Conservation (phyloP, 2,113 vertebrate species). For the Hyperopisus bebe region DNA sequence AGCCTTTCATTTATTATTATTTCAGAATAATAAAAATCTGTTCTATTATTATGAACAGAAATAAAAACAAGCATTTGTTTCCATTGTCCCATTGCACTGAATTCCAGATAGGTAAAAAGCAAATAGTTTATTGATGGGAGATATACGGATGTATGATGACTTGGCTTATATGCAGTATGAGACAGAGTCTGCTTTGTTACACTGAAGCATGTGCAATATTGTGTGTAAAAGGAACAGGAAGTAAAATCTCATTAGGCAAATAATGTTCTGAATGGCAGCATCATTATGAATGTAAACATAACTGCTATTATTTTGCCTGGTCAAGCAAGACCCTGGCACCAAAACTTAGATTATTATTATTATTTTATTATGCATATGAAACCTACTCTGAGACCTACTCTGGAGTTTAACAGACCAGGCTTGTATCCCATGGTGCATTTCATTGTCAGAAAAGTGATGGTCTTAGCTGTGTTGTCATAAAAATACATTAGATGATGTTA, state of each 20-base stretch:
- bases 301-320: not conserved
- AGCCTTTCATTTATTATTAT: not conserved
- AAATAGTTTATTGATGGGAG: not conserved
- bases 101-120: not conserved
- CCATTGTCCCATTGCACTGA: not conserved
- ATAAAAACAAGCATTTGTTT: not conserved
- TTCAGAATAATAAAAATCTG: conserved; percentile 4
- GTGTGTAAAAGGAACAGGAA: not conserved
- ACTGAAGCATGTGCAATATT: not conserved
- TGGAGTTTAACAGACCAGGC: not conserved
- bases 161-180: not conserved
- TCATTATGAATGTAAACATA: not conserved
- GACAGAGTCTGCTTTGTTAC: not conserved
- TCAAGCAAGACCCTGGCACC: not conserved
- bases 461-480: not conserved
- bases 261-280: not conserved
- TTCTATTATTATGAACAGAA: not conserved
- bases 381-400: too few relatives aligned
- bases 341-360: not conserved
- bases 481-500: not conserved
- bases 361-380: not conserved
- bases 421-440: not conserved
- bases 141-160: not conserved
- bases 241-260: not conserved
- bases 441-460: not conserved